Evolutionary conservation across 2,797 vertebrate species (phyloP), one percentile per base, ranked within the genome.

Genomic region (Smutsia temminckii): DNA sequence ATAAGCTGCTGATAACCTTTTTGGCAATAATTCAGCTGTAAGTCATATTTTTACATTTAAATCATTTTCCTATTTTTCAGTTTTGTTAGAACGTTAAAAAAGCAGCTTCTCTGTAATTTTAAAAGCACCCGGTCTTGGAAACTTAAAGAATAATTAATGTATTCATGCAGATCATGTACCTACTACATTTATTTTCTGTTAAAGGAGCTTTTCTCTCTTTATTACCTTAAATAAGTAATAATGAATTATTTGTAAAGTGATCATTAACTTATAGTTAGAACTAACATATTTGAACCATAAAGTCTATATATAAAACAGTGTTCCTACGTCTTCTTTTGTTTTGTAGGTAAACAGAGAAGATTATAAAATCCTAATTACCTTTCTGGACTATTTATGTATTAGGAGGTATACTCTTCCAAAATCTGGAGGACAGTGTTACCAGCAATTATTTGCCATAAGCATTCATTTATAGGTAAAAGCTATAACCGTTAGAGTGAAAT

Each of bases 81-180:
- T 87, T 89, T 89, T 86, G 51, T 71, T 29, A 85, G 34, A 89
- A 92, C 80, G 18, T 80, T 89, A 72, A 85, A 75, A 46, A 96
- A 71, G 37, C 21, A 85, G 51, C 5, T 23, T 88, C 11, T 71
- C 14, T 81, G 8, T 78, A 92, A 86, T 85, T 93, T 95, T 83
- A 83, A 75, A 83, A 92, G 61, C 29, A 63, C 3, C 16, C 42
- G 72, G 16, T 71, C 68, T 93, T 88, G 49, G 68, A 85, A 75
- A 91, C 49, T n/a, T 59, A 57, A 61, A 51, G 11, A 84, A 27
- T 77, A 66, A 40, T 57, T 53, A n/a, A 72, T 66, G 12, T 75
- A 34, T 84, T 92, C 32, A 71, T 92, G 34, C 32, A 91, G 40
- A 64, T 21, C 13, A 2, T 69, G 18, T 93, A 25, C n/a, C 21